phyloP scores from a whole-genome alignment of 2,888 invertebrate genomes.

The Abrostola triplasia region DNA sequence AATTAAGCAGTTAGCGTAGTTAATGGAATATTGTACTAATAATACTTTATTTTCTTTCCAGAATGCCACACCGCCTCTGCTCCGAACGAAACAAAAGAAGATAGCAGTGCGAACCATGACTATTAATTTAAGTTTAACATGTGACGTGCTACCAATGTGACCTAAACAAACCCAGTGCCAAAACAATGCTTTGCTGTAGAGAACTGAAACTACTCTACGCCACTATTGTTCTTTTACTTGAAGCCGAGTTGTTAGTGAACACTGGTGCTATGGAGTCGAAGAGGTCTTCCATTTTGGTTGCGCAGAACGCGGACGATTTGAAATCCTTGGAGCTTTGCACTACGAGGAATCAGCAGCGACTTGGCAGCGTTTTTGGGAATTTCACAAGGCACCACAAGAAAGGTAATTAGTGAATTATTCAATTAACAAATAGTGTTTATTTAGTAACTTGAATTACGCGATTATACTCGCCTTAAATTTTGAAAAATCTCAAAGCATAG shows the following conservation, averaged over 20 bases:
- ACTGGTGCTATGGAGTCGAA: constrained; percentile 84
- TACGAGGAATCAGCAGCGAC: constrained; percentile 80
- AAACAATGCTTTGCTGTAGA: constrained; percentile 87
- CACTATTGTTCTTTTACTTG: constrained; percentile 80
- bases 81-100: constrained; percentile 56
- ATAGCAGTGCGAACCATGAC: constrained; percentile 81
- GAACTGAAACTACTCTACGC: constrained; percentile 85
- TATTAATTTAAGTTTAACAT: constrained; percentile 79
- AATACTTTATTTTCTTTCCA: constrained; percentile 65
- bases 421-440: too few species aligned
- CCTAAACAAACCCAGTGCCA: constrained; percentile 75
- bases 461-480: too few species aligned
- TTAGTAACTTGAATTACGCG: too few species aligned
- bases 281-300: constrained; percentile 79
- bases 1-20: too few species aligned
- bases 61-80: constrained; percentile 65
- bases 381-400: constrained; percentile 85
- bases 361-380: constrained; percentile 84
- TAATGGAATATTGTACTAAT: not conserved
- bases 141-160: constrained; percentile 77
- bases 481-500: too few species aligned
- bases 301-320: constrained; percentile 80
- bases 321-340: constrained; percentile 82
- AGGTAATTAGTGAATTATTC: constrained; percentile 64
- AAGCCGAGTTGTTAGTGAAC: constrained; percentile 81